phyloP scores from a whole-genome alignment of 1,140 invertebrate genomes.

The Atopsyche davidsoni region DNA sequence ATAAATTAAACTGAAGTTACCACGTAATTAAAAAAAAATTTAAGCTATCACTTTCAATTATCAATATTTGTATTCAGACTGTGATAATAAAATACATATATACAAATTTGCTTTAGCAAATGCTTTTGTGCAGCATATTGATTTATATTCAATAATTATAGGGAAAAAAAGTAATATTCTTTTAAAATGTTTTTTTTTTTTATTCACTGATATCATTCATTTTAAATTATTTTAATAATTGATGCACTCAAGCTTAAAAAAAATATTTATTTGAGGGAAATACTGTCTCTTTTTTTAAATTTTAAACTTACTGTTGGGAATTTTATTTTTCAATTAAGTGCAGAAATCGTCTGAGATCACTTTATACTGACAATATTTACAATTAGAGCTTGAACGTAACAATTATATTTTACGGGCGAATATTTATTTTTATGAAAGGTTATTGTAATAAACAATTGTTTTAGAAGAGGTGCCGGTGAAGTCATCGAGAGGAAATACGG shows the following conservation, averaged over 20 bases:
- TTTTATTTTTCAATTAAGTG: background rate
- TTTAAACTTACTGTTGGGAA: background rate
- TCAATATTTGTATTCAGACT: too few relatives aligned
- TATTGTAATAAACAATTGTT: slow-evolving; percentile 23
- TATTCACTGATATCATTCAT: background rate
- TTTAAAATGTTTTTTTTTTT: background rate
- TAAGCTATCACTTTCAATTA: too few relatives aligned
- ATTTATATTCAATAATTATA: slow-evolving; percentile 1
- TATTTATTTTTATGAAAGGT: background rate
- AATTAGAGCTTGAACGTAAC: too few relatives aligned
- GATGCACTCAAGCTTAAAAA: background rate
- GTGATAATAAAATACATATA: background rate
- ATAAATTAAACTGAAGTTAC: too few relatives aligned
- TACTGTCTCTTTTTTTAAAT: background rate
- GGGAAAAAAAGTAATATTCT: too few relatives aligned
- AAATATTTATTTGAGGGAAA: background rate
- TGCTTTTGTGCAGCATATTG: background rate
- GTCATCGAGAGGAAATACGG: slow-evolving; percentile 50
- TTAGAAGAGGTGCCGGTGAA: slow-evolving; percentile 48
- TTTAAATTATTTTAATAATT: background rate
- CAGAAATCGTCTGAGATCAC: too few relatives aligned
- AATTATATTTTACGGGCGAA: background rate
- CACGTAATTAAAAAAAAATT: too few relatives aligned
- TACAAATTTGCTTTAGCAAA: background rate
- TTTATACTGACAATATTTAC: too few relatives aligned